A percentile compares a stretch with the other conserved stretches of the same genome.
These are phyloP conservation scores for Nipponia nippon DNA, from an alignment of 2,113 vertebrate genomes.

Conservation along the genomic window DNA sequence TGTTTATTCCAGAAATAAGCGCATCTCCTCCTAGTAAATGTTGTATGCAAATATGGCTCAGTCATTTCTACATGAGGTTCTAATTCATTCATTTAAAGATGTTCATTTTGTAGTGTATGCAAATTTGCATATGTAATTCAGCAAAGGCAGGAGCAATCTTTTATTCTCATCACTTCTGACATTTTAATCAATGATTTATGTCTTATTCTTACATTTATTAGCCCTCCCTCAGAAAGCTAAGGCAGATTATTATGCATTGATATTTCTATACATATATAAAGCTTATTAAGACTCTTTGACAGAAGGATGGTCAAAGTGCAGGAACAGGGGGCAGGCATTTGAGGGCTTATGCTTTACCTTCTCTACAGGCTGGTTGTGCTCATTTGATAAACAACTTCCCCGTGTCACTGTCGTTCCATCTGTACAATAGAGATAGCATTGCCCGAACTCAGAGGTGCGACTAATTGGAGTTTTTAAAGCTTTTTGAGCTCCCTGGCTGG, in stretches of 20 bases:
- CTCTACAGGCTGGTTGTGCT: background rate
- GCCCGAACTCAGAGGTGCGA: background rate
- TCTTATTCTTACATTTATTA: constrained; percentile 54
- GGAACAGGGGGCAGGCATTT: background rate
- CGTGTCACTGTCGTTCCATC: background rate
- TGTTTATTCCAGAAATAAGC: constrained; percentile 53
- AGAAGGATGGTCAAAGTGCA: background rate
- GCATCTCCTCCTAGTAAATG: constrained; percentile 33
- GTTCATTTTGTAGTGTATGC: constrained; percentile 43
- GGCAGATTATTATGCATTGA: constrained; percentile 46
- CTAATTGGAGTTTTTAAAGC: constrained; percentile 32
- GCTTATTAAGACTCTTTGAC: constrained; percentile 39
- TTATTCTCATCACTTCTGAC: constrained; percentile 64
- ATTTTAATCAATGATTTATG: constrained; percentile 67
- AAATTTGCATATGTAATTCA: constrained; percentile 61
- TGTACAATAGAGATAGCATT: constrained; percentile 27
- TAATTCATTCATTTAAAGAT: constrained; percentile 57
- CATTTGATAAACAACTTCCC: constrained; percentile 38
- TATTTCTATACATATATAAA: constrained; percentile 50
- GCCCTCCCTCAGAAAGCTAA: constrained; percentile 9
- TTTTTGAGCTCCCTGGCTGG: background rate
- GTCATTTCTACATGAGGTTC: constrained; percentile 35
- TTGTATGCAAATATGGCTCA: constrained; percentile 55
- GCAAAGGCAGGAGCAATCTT: constrained; percentile 56
- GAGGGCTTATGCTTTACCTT: background rate